phyloP scores from a whole-genome alignment of 2,888 invertebrate genomes.

The Lacanobia oleracea region DNA sequence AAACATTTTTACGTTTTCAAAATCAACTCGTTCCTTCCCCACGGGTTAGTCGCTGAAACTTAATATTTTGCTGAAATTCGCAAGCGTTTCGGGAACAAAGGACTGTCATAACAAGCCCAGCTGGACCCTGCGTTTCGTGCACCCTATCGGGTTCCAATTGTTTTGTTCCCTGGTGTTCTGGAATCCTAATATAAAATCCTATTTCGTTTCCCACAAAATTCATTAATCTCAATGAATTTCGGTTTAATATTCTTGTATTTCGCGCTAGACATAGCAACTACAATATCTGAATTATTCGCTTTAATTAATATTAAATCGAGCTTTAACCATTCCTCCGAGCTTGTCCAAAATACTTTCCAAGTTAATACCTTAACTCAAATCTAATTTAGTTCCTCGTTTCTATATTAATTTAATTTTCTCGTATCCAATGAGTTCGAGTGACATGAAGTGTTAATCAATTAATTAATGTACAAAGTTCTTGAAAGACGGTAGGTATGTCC shows the following conservation, averaged over 20 bases:
- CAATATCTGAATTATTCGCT: conserved; percentile 25
- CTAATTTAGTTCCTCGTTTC: conserved; percentile 53
- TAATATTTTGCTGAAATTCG: conserved; percentile 72
- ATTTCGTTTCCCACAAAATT: not conserved
- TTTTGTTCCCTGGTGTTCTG: not conserved
- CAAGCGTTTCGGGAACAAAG: conserved; percentile 70
- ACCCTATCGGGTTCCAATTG: conserved; percentile 56
- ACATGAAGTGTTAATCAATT: conserved; percentile 65
- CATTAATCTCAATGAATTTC: not conserved
- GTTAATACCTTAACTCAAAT: conserved; percentile 55
- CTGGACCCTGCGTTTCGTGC: conserved; percentile 68
- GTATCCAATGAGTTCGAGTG: conserved; percentile 54
- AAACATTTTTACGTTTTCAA: conserved; percentile 63
- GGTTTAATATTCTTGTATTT: not conserved
- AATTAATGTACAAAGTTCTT: conserved; percentile 62
- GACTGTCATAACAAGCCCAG: conserved; percentile 67
- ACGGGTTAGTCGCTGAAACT: conserved; percentile 68
- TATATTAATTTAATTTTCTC: conserved; percentile 56
- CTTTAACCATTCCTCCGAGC: conserved; percentile 6
- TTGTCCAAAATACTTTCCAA: conserved; percentile 64
- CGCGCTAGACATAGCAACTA: conserved; percentile 1
- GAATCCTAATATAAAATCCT: not conserved
- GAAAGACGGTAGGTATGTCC: conserved; percentile 48
- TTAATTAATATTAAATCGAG: conserved; percentile 30
- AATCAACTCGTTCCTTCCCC: conserved; percentile 64